These are phyloP conservation scores for Percopsis omiscomaycus DNA, from an alignment of 2,797 vertebrate species.

Conservation along the genomic window DNA sequence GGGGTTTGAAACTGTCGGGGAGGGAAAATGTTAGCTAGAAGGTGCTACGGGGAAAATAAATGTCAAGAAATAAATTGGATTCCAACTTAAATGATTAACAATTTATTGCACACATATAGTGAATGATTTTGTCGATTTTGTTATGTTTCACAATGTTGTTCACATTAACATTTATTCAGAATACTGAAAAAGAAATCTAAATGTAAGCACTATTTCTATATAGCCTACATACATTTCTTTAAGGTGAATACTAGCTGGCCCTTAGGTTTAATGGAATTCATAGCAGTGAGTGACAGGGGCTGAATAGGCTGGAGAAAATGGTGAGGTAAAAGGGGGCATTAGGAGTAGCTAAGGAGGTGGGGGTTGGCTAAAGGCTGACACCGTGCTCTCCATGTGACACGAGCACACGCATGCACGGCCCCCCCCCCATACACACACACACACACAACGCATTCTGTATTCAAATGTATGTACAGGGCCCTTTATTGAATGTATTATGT, in stretches of 20 bases:
- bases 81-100: not conserved
- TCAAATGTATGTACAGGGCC: constrained; percentile 25
- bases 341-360: constrained; percentile 63
- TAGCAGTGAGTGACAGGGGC: constrained; percentile 68
- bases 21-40: constrained; percentile 6
- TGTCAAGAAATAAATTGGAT: not conserved
- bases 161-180: not conserved
- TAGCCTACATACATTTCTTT: constrained; percentile 53
- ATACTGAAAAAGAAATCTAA: not conserved
- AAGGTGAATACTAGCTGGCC: constrained; percentile 57
- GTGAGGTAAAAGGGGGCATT: constrained; percentile 74
- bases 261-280: constrained; percentile 75
- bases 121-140: not conserved
- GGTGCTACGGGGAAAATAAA: not conserved
- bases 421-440: constrained; percentile 47
- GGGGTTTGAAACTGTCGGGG: constrained; percentile 12
- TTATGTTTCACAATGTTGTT: not conserved
- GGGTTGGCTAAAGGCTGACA: constrained; percentile 66
- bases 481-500: not conserved
- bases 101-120: not conserved
- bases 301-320: constrained; percentile 75
- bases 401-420: constrained; percentile 31
- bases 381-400: constrained; percentile 41
- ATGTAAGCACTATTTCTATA: too few species aligned
- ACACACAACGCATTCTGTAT: constrained; percentile 26